Percentiles rank a stretch among this genome's conserved stretches.
Conservation (phyloP, 1,140 invertebrate genomes). For the Ephestia elutella region DNA sequence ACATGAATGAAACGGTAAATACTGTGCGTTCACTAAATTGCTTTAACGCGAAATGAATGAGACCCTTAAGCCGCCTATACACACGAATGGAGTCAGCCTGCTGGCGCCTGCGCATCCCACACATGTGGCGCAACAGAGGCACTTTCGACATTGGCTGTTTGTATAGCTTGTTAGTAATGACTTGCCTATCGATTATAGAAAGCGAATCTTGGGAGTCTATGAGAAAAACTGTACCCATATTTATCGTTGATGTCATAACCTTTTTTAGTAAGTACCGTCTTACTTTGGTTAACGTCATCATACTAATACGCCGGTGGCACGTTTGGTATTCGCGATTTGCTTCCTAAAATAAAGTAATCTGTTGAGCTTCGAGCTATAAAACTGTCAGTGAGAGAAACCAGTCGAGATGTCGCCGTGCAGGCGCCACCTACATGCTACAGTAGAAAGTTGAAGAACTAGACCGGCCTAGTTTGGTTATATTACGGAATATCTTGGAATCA, state of each 20-base stretch:
- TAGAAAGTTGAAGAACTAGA: constrained; percentile 70
- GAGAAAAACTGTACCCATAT: constrained; percentile 28
- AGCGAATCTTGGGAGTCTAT: constrained; percentile 40
- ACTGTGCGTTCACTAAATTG: constrained; percentile 64
- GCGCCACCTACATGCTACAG: constrained; percentile 47
- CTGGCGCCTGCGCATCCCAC: constrained; percentile 68
- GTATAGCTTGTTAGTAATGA: constrained; percentile 52
- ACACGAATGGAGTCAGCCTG: constrained; percentile 37
- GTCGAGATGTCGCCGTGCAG: constrained; percentile 29
- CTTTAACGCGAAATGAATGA: constrained; percentile 69
- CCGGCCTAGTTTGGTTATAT: constrained; percentile 47
- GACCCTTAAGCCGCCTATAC: constrained; percentile 54
- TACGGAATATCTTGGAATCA: constrained; percentile 46
- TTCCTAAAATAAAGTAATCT: constrained; percentile 10
- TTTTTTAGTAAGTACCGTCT: constrained; percentile 19
- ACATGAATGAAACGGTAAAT: constrained; percentile 65
- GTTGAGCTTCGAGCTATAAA: constrained; percentile 13
- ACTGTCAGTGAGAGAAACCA: constrained; percentile 22
- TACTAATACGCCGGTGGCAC: constrained; percentile 17
- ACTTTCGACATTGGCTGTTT: constrained; percentile 64
- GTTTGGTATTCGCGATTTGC: not conserved
- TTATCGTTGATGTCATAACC: constrained; percentile 29
- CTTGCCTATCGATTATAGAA: constrained; percentile 52
- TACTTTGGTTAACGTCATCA: constrained; percentile 25
- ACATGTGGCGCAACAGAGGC: constrained; percentile 65